A percentile compares a stretch with the other conserved stretches of the same genome.
These are phyloP conservation scores for Epinephelus lanceolatus DNA, from an alignment of 2,113 vertebrate species.

Conservation along the genomic window DNA sequence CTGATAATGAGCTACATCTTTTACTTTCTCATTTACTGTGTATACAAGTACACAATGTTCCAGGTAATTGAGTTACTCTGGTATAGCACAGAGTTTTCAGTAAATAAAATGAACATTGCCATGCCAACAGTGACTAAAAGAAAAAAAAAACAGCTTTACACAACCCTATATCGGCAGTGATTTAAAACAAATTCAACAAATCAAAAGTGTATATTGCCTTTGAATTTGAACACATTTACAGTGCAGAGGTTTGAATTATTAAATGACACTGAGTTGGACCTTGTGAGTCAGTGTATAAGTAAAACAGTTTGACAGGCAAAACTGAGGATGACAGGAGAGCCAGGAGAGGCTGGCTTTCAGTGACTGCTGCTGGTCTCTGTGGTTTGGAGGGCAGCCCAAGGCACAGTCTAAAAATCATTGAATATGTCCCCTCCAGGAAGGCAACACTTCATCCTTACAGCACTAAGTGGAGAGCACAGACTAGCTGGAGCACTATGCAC, in stretches of 20 bases:
- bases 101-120: constrained; percentile 7
- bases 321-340: constrained; percentile 35
- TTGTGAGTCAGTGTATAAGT: constrained; percentile 17
- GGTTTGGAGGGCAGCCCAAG: constrained; percentile 66
- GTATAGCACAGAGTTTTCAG: background rate
- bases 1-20: constrained; percentile 4
- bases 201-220: background rate
- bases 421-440: constrained; percentile 58
- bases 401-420: constrained; percentile 57
- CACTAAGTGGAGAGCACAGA: constrained; percentile 35
- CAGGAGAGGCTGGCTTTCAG: constrained; percentile 32
- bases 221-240: background rate
- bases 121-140: background rate
- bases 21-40: background rate
- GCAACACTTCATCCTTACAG: constrained; percentile 29
- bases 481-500: constrained; percentile 6
- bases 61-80: constrained; percentile 16
- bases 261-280: constrained; percentile 7
- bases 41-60: constrained; percentile 14
- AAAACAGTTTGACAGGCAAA: constrained; percentile 35
- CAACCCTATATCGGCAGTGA: background rate
- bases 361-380: constrained; percentile 44
- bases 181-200: constrained; percentile 5
- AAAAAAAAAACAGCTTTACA: background rate
- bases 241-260: constrained; percentile 25